Evolutionary conservation across 2,113 vertebrate genomes (phyloP).

Genomic region (Pedionomus torquatus): DNA sequence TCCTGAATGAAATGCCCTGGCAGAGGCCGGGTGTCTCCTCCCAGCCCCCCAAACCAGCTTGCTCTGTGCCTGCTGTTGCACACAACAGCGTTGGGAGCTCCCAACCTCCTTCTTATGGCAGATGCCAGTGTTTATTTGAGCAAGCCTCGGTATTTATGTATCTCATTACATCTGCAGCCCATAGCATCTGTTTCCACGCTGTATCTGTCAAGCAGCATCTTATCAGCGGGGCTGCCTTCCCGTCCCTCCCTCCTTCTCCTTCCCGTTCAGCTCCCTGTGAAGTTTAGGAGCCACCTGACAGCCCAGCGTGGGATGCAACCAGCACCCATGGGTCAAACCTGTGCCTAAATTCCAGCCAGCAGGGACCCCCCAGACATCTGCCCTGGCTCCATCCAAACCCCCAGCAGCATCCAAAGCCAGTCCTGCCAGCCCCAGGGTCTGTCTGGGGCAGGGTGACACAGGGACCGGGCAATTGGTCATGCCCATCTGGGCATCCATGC

Average conservation of each 20-base stretch:
- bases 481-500: not conserved
- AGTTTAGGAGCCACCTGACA: not conserved
- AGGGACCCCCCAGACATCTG: not conserved
- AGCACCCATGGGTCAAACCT: not conserved
- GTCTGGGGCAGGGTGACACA: not conserved
- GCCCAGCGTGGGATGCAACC: rapidly evolving
- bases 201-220: constrained; percentile 47
- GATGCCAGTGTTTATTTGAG: not conserved
- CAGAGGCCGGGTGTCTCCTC: not conserved
- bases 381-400: no score
- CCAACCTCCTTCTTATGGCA: rapidly evolving
- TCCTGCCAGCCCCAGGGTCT: not conserved
- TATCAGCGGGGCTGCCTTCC: constrained; percentile 1
- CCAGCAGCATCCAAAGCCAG: not conserved
- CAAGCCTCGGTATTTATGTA: constrained; percentile 58
- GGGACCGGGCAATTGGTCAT: not conserved
- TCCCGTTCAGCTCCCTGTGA: not conserved
- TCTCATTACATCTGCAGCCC: constrained; percentile 34
- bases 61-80: not conserved
- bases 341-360: not conserved
- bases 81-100: not conserved
- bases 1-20: not conserved
- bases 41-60: not conserved
- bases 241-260: not conserved
- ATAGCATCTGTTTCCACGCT: constrained; percentile 59